Base-by-base conservation (phyloP, 2,888 invertebrate species). In the Bhutanitis thaidina region DNA sequence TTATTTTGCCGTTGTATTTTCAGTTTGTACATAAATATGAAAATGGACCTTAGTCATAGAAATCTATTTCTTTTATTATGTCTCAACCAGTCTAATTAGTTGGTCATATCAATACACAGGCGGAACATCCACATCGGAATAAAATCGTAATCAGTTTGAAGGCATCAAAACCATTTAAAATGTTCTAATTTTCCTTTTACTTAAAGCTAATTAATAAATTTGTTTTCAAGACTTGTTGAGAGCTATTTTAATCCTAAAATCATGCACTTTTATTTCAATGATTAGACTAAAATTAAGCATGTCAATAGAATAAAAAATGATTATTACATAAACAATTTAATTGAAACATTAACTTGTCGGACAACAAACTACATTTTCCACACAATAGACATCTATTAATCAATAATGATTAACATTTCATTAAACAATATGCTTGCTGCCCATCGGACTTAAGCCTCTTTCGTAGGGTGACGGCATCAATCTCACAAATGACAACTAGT, bases 321-420 rank as follows among this genome's bases (percentile, higher is more conserved):
- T 81, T 77, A 84, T 81, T 84, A 87, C 78, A 81, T 85, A 87
- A 88, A 87, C 85, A 86, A 84, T 86, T 85, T 84, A 83, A 85
- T 85, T 74, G 74, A 80, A 86, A 85, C 79, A 81, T 82, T 74
- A 85, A 85, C 82, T 71, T 78, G 67, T 84, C 84, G 81, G 86
- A 87, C 87, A 87, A 88, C 82, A 86, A 86, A 87, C 86, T 84
- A 84, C 84, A 80, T 70, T 74, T 74, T 79, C 71, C 79, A 85
- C 83, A 79, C 77, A 77, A 77, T 71, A 77, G 72, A 82, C 80
- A 75, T 74, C 60, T 71, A 75, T 71, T 65, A 72, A 62, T 69
- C 59, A 71, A 55, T 27, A 14, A 10, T 12, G 12, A 34, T 34
- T 7, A 34, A 34, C 34, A 34, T 7, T 12, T 34, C 34, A n/a